A percentile compares a stretch with the other conserved stretches of the same genome.
Conservation (phyloP, 2,113 vertebrate species). For the Pelecanoides urinatrix region DNA sequence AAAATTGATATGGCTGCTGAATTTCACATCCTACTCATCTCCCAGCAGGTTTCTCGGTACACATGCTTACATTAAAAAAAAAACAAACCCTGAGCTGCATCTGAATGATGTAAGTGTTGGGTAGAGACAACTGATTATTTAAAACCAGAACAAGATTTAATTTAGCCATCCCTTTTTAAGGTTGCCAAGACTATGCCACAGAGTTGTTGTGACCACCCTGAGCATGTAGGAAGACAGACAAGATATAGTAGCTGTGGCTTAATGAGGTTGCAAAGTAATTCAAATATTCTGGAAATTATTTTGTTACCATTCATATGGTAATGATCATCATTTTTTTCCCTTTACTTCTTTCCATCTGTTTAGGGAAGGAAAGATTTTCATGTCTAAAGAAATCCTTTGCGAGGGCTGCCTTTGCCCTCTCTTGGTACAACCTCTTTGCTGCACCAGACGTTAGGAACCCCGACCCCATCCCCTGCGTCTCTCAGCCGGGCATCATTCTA, state of each 20-base stretch:
- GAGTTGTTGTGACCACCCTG: not conserved
- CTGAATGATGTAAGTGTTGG: constrained; percentile 21
- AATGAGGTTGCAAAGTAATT: not conserved
- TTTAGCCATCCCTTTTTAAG: not conserved
- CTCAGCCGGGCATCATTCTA: fast-evolving
- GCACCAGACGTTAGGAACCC: fast-evolving
- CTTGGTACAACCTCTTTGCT: not conserved
- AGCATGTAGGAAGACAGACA: not conserved
- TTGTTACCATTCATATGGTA: not conserved
- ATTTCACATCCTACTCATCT: constrained; percentile 50
- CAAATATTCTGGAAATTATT: not conserved
- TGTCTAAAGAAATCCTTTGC: not conserved
- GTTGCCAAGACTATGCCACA: not conserved
- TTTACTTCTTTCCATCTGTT: not conserved
- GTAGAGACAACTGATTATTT: not conserved
- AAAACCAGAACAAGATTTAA: not conserved
- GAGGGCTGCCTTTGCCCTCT: not conserved
- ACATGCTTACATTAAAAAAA: not conserved
- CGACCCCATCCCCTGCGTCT: fast-evolving
- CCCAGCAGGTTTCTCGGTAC: not conserved
- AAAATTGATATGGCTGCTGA: constrained; percentile 32
- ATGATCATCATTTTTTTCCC: fast-evolving
- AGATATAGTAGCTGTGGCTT: not conserved
- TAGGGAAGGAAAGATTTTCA: not conserved
- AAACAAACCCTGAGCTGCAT: not conserved